Base-by-base conservation (phyloP, 2,113 vertebrate genomes). In the Channa argus region DNA sequence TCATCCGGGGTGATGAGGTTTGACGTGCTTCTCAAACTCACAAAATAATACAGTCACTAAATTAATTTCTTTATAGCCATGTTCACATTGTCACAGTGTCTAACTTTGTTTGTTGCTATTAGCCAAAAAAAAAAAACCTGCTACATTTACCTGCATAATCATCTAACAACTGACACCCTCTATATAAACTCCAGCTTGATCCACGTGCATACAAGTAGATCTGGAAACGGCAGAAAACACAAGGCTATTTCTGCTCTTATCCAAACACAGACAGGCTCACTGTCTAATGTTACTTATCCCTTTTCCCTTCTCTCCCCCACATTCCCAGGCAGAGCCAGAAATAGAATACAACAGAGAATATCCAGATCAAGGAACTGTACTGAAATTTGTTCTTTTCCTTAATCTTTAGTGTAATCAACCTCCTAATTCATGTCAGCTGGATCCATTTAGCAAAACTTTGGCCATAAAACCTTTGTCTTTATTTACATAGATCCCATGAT, bases 1-100 rank as follows among this genome's bases (percentile, higher is more conserved):
- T 96, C 72, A 71, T 96, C 75, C 95, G 93, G 66, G 95, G 94
- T 36, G 97, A 99, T 8, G 96, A 98, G 96, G 98, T 33, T 5
- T 9, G 11, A 56, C 10, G 39, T 41, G 12, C 3, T 59, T 14
- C 13, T 50, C 45, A 46, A 43, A 9, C 38, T 64, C 66, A 56
- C 45, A 47, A 24, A n/a, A n/a, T 37, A 11, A 50, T 38, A 33
- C 38, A 46, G 0, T 64, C 54, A 6, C 6, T 1, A 1, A 46
- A 24, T 43, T 8, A 46, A 24, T 43, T 8, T 52, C 2, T 6
- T 7, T 1, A 2, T 13, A 51, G 58, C 12, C n/a, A 33, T 8
- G 41, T 24, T 13, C 14, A 46, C 55, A 14, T 51, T 15, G 34
- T 63, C 15, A 15, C n/a, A n/a, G 36, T 54, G 33, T 44, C 33